Base-by-base conservation (phyloP, 2,888 invertebrate species). In the Falcaria lacertinaria region DNA sequence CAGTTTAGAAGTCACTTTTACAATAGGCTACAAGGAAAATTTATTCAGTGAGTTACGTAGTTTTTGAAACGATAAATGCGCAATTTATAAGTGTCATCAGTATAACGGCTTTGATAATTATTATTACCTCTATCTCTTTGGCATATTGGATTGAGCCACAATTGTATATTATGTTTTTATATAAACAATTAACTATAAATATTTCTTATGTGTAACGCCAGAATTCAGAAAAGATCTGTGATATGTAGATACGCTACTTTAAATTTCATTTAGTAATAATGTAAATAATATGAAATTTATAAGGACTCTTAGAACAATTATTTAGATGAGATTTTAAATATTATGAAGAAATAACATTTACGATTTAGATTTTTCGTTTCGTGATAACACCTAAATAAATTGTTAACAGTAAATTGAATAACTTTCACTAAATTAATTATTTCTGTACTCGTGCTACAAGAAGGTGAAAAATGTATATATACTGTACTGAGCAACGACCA, bases 401-500 rank as follows among this genome's bases (percentile, higher is more conserved):
- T n/a, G n/a, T n/a, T n/a, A n/a, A n/a, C n/a, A n/a, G n/a, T n/a
- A 11, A 2, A 11, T 3, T n/a, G 11, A 11, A 15, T n/a, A 34
- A 15, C 7, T 19, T 11, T 34, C 2, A n/a, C n/a, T 13, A 35
- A 17, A 17, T 17, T 1, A 2, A 19, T 4, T 19, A 33, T 34
- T 42, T 50, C 39, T 51, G 48, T 48, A 46, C 25, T 34, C 46
- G n/a, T n/a, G n/a, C n/a, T n/a, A n/a, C n/a, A n/a, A n/a, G n/a
- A n/a, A n/a, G n/a, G n/a, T n/a, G n/a, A n/a, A n/a, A 41, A 54
- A 19, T 33, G 13, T 16, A 25, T 22, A 22, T 11, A 11, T 11
- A 3, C 22, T 37, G 4, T 58, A 53, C 51, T 73, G 77, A 76
- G 76, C 76, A 76, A 76, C 57, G 55, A 66, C 64, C 64, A 66